Conservation (phyloP, 1,140 invertebrate genomes). For the Ceratitis capitata region DNA sequence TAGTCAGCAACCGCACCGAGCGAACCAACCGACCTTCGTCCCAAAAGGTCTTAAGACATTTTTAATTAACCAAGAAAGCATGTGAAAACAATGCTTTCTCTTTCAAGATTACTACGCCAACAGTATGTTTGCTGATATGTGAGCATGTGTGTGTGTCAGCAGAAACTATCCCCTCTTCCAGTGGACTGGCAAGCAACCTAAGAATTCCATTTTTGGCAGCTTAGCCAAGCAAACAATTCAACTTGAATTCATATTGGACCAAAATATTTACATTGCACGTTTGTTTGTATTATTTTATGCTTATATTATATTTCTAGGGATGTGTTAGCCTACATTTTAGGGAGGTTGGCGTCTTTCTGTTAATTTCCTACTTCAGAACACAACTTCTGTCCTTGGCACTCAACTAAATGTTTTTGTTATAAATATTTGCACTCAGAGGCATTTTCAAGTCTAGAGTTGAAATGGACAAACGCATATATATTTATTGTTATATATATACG, state of each 20-base stretch:
- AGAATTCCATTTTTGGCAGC: background rate
- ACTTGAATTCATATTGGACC: background rate
- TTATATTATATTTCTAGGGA: background rate
- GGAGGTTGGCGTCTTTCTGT: background rate
- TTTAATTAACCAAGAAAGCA: constrained; percentile 32
- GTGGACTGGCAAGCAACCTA: background rate
- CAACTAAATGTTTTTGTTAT: background rate
- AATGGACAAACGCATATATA: background rate
- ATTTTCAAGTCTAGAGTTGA: background rate
- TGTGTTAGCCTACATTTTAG: background rate
- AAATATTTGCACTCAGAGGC: background rate
- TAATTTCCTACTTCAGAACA: constrained; percentile 8
- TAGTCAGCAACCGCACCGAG: background rate
- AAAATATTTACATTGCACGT: background rate
- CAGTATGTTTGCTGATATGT: background rate
- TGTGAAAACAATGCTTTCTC: background rate
- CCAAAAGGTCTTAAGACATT: constrained; percentile 28
- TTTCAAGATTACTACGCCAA: background rate
- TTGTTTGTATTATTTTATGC: background rate
- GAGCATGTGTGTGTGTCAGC: no score
- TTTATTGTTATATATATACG: background rate
- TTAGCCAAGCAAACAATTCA: background rate
- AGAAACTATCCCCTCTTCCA: background rate
- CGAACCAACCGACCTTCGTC: background rate
- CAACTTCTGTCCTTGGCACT: background rate